Conservation (phyloP, 2,113 vertebrate genomes). For the Toxotes jaculatrix region DNA sequence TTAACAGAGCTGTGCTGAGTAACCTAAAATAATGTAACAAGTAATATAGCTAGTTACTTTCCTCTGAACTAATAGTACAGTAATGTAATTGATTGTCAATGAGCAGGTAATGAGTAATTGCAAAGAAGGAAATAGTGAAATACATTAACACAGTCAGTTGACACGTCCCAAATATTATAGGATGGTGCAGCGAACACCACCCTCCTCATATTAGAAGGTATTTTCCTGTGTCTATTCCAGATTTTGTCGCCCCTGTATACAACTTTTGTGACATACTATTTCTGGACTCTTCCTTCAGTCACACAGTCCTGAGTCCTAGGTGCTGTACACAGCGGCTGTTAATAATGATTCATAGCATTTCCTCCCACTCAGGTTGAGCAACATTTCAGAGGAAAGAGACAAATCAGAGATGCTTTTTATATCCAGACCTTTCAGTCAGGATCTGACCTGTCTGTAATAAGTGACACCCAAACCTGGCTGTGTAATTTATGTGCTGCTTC, state of each 20-base stretch:
- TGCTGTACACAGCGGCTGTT: slow-evolving; percentile 24
- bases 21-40: too few relatives aligned
- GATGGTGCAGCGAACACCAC: not conserved
- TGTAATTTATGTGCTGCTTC: slow-evolving; percentile 80
- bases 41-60: too few relatives aligned
- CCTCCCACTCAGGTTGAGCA: slow-evolving; percentile 46
- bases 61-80: too few relatives aligned
- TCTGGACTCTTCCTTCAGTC: not conserved
- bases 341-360: slow-evolving; percentile 69
- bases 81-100: too few relatives aligned
- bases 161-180: not conserved
- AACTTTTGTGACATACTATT: not conserved
- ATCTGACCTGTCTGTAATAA: slow-evolving; percentile 77
- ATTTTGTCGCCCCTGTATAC: not conserved
- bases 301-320: not conserved
- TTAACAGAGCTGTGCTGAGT: not conserved
- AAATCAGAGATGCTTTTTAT: slow-evolving; percentile 77
- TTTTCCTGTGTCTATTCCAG: not conserved
- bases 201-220: not conserved
- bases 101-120: too few relatives aligned
- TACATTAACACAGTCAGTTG: not conserved
- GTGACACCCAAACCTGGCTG: slow-evolving; percentile 63
- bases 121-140: too few relatives aligned
- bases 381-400: slow-evolving; percentile 62
- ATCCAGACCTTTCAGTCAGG: slow-evolving; percentile 78